Conservation (phyloP, 2,797 vertebrate species). For the Galago senegalensis region DNA sequence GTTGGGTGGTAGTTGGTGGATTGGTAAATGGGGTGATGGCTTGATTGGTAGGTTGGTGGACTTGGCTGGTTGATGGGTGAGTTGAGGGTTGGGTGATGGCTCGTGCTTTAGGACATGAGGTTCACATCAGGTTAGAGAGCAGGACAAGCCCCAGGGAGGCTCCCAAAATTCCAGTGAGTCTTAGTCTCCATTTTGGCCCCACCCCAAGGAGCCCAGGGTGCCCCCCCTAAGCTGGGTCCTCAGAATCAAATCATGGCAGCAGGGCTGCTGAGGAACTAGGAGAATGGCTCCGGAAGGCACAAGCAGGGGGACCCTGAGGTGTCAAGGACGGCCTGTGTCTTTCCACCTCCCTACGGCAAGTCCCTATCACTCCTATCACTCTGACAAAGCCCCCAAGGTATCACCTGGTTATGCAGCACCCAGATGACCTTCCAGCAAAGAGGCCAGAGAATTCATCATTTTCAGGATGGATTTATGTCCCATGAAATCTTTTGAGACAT, state of each 20-base stretch:
- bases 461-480: neutral
- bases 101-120: neutral
- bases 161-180: neutral
- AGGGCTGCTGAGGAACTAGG: neutral
- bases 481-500: neutral
- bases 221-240: neutral
- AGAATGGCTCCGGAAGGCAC: neutral
- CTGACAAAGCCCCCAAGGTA: neutral
- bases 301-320: neutral
- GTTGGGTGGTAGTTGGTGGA: neutral
- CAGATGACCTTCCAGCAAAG: neutral
- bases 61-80: neutral
- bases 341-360: neutral
- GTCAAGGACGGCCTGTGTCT: neutral
- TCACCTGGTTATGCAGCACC: neutral
- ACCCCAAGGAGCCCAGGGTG: neutral
- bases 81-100: neutral
- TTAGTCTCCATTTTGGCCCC: neutral
- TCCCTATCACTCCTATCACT: neutral
- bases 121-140: neutral
- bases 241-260: neutral
- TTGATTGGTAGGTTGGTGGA: neutral
- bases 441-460: neutral
- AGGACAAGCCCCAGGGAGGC: neutral
- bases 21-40: neutral